Percentiles rank a stretch among this genome's conserved stretches.
Evolutionary conservation across 37 sponge, comb jelly and placozoan species (phyloP).

Genomic region (Mnemiopsis leidyi): DNA sequence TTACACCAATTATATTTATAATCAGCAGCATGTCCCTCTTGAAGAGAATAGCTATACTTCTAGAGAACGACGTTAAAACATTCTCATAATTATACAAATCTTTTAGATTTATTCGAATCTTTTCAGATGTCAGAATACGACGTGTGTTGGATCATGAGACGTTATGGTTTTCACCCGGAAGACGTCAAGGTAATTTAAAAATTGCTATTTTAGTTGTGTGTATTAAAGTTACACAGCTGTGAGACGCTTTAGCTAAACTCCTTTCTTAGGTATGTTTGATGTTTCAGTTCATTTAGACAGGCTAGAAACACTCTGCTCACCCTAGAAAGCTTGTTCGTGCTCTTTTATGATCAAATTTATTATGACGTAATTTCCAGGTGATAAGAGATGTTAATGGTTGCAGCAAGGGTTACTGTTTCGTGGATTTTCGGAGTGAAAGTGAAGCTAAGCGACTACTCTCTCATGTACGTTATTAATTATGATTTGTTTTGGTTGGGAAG

Average conservation of each 20-base stretch:
- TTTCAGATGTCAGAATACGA: conserved; percentile 1
- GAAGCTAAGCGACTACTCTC: neutral
- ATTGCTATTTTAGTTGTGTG: too few species aligned
- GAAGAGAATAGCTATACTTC: too few species aligned
- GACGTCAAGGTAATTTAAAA: conserved; percentile 21
- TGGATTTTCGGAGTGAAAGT: neutral
- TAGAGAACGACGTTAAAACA: neutral
- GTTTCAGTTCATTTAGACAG: too few species aligned
- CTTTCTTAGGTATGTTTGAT: too few species aligned
- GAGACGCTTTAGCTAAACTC: too few species aligned
- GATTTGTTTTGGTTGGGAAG: too few species aligned
- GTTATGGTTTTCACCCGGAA: neutral
- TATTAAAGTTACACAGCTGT: too few species aligned
- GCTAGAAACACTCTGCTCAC: too few species aligned
- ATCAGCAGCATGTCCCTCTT: neutral
- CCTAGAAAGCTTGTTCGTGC: too few species aligned
- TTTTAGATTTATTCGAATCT: too few species aligned
- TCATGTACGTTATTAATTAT: neutral
- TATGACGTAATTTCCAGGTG: neutral
- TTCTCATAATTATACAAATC: neutral
- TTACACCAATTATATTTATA: too few species aligned
- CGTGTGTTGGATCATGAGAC: neutral
- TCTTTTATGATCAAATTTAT: too few species aligned
- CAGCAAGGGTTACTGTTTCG: conserved; percentile 27
- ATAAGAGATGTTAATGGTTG: conserved; percentile 11